Percentiles rank a stretch among this genome's conserved stretches.
Evolutionary conservation across 2,888 invertebrate genomes (phyloP).

Genomic region (Disparrhopalites patrizii): DNA sequence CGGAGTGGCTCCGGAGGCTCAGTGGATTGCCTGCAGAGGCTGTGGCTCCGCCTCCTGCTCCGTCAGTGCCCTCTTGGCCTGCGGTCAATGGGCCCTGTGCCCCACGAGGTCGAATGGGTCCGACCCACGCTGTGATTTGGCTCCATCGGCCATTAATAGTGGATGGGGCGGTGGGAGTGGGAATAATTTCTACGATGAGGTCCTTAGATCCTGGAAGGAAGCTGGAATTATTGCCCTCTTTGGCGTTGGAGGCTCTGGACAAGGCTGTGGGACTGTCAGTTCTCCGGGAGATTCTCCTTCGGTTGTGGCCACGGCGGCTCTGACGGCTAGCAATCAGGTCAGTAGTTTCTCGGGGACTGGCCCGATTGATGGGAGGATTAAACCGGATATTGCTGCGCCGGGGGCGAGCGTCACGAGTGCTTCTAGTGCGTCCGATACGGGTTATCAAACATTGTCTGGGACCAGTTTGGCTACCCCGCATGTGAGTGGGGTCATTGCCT

Average conservation of each 20-base stretch:
- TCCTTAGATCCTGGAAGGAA: constrained; percentile 20
- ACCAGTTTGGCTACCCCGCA: constrained; percentile 32
- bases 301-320: neutral
- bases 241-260: constrained; percentile 16
- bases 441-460: constrained; percentile 27
- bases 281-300: constrained; percentile 11
- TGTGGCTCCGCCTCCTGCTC: constrained; percentile 20
- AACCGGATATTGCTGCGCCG: constrained; percentile 37
- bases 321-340: neutral
- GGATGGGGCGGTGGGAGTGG: constrained; percentile 23
- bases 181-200: constrained; percentile 17
- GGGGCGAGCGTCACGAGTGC: constrained; percentile 28
- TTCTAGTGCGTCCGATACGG: constrained; percentile 22
- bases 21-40: constrained; percentile 9
- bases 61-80: constrained; percentile 17
- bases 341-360: constrained; percentile 23
- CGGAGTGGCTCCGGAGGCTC: constrained; percentile 4
- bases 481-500: constrained; percentile 31
- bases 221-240: constrained; percentile 33
- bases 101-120: constrained; percentile 32
- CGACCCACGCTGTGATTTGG: constrained; percentile 30
- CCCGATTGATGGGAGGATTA: constrained; percentile 52
- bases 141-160: constrained; percentile 31
- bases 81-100: constrained; percentile 36
- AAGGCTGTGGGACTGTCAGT: neutral